Percentiles rank a stretch among this genome's conserved stretches.
Evolutionary conservation across 1,140 invertebrate genomes (phyloP).

Genomic region (Marisa cornuarietis): DNA sequence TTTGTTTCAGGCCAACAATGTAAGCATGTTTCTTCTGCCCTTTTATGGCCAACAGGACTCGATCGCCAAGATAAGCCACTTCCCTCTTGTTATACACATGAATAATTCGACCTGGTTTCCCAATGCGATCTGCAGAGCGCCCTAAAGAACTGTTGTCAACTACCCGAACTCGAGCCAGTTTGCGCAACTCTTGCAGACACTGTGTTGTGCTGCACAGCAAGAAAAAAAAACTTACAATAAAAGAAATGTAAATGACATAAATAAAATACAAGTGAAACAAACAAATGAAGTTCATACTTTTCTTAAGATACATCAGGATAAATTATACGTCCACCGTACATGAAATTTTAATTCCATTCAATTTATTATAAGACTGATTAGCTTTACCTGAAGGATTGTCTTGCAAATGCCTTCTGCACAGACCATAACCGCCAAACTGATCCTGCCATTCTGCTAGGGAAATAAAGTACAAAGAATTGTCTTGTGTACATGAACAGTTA

Average conservation of each 20-base stretch:
- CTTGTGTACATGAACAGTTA: too few relatives aligned
- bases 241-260: neutral
- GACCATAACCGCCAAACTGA: neutral
- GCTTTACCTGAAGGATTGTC: neutral
- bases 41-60: slow-evolving; percentile 92
- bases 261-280: neutral
- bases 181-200: slow-evolving; percentile 59
- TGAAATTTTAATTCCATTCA: too few relatives aligned
- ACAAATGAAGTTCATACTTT: too few relatives aligned
- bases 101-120: slow-evolving; percentile 83
- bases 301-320: too few relatives aligned
- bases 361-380: neutral
- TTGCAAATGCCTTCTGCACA: neutral
- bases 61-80: slow-evolving; percentile 74
- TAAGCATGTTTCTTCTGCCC: slow-evolving; percentile 97
- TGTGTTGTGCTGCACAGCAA: slow-evolving; percentile 47
- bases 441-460: neutral
- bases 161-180: slow-evolving; percentile 81
- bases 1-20: slow-evolving; percentile 88
- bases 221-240: neutral
- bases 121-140: slow-evolving; percentile 90
- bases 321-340: too few relatives aligned
- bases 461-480: too few relatives aligned
- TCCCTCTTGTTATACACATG: slow-evolving; percentile 70
- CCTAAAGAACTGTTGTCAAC: slow-evolving; percentile 97